Evolutionary conservation across 2,113 vertebrate species (phyloP).

Genomic region (Leptosomus discolor): DNA sequence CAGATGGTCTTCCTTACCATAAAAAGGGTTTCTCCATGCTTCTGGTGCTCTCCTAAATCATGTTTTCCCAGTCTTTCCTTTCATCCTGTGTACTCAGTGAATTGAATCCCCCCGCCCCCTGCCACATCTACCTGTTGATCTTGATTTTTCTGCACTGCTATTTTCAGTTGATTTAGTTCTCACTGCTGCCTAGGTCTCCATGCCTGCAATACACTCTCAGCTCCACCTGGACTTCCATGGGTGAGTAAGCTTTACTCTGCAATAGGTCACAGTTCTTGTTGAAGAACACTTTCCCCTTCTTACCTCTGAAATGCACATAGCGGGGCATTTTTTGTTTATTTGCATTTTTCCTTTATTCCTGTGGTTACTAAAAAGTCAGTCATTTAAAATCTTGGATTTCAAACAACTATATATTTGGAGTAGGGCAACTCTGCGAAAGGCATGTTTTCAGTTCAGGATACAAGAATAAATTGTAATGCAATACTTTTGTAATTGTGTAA

Average conservation of each 20-base stretch:
- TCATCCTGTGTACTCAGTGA: neutral
- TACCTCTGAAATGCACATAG: neutral
- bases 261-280: neutral
- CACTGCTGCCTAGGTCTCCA: neutral
- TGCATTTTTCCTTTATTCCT: neutral
- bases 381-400: neutral
- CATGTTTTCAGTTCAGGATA: neutral
- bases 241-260: neutral
- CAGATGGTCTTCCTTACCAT: neutral
- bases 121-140: neutral
- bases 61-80: neutral
- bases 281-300: neutral
- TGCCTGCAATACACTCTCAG: rapidly evolving
- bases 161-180: neutral
- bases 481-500: neutral
- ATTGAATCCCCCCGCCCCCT: neutral
- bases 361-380: neutral
- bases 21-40: neutral
- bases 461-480: neutral
- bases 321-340: neutral
- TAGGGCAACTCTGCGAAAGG: neutral
- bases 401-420: neutral
- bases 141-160: neutral
- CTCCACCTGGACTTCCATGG: neutral
- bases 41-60: neutral